Conservation (phyloP, 2,113 vertebrate genomes). For the Myanophis thanlyinensis region DNA sequence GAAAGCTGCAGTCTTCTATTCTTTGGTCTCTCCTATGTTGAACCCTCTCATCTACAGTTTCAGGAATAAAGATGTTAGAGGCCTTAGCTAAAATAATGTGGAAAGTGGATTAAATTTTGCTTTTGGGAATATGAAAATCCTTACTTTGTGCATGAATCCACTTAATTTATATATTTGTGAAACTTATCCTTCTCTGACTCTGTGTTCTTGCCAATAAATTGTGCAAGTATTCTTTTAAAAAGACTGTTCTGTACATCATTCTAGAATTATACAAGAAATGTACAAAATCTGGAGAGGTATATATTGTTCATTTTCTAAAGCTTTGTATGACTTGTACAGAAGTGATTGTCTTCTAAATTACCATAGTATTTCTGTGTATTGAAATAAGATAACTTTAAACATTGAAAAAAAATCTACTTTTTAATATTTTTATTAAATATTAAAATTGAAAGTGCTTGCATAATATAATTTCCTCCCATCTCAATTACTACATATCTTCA, state of each 20-base stretch:
- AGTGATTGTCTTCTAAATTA: background rate
- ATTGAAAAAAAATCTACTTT: too few species aligned
- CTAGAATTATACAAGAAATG: background rate
- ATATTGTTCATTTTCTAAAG: background rate
- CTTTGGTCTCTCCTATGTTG: background rate
- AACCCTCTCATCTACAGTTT: background rate
- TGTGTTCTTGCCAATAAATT: background rate
- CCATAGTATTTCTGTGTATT: too few species aligned
- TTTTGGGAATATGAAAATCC: background rate
- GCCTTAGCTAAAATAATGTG: background rate
- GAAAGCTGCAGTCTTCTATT: slow-evolving; percentile 9
- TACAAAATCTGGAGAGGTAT: background rate
- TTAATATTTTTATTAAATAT: too few species aligned
- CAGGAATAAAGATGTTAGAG: background rate
- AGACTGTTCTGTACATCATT: background rate
- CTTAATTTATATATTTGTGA: background rate
- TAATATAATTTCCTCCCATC: too few species aligned
- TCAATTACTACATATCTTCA: too few species aligned
- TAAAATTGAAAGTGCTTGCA: too few species aligned
- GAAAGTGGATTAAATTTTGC: background rate
- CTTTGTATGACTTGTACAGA: background rate
- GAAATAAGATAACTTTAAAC: too few species aligned
- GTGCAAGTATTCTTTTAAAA: background rate
- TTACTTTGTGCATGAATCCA: background rate
- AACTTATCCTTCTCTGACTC: background rate